These are phyloP conservation scores for Stratiolaelaps scimitus DNA, from an alignment of 1,140 invertebrate species.

Conservation along the genomic window DNA sequence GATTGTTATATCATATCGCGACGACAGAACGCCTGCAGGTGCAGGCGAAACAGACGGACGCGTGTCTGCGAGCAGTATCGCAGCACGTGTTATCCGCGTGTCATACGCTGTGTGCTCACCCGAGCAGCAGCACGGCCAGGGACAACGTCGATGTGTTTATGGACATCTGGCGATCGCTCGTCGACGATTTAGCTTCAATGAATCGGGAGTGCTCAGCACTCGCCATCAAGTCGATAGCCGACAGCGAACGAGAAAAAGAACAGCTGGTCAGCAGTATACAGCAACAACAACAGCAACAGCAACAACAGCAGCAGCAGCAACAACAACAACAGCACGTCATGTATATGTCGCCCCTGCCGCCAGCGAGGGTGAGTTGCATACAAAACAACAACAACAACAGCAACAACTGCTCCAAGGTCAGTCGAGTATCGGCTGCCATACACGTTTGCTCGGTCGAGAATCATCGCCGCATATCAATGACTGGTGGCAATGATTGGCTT, in stretches of 20 bases:
- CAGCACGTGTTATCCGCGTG: constrained; percentile 79
- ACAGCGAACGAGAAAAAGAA: constrained; percentile 28
- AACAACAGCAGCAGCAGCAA: too few species aligned
- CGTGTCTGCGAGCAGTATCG: constrained; percentile 81
- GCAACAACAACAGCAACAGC: too few species aligned
- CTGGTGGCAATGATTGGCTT: too few species aligned
- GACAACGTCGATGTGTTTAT: constrained; percentile 96
- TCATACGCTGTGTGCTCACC: constrained; percentile 74
- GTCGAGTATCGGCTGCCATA: too few species aligned
- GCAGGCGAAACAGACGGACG: constrained; percentile 81
- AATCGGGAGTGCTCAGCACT: constrained; percentile 27
- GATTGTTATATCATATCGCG: constrained; percentile 85
- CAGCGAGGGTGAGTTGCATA: too few species aligned
- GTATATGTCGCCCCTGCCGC: too few species aligned
- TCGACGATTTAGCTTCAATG: constrained; percentile 55
- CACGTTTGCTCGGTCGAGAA: too few species aligned
- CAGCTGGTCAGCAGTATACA: constrained; percentile 13
- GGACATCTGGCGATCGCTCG: constrained; percentile 89
- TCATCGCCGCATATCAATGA: too few species aligned
- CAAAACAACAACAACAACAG: too few species aligned
- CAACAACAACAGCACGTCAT: too few species aligned
- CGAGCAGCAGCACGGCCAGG: constrained; percentile 82
- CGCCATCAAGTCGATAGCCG: constrained; percentile 29
- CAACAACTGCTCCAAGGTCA: too few species aligned
- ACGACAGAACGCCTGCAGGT: constrained; percentile 85